phyloP scores from a whole-genome alignment of 2,113 vertebrate genomes.

The Alosa alosa region DNA sequence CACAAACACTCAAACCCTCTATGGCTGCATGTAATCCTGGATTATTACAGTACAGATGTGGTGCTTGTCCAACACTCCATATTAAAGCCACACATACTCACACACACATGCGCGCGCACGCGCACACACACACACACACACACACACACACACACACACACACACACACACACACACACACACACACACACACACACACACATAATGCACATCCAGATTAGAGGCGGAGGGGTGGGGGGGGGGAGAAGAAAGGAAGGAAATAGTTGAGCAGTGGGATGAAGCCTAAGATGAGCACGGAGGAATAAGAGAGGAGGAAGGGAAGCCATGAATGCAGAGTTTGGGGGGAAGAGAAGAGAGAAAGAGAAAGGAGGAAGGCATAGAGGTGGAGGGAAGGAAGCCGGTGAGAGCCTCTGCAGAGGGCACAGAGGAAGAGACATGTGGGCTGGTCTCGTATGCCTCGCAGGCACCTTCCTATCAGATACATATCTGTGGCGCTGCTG shows the following conservation, averaged over 20 bases:
- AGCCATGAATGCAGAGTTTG: slow-evolving; percentile 53
- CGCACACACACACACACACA: background rate
- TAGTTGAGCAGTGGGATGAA: slow-evolving; percentile 35
- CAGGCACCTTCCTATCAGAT: slow-evolving; percentile 33
- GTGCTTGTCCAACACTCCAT: slow-evolving; percentile 41
- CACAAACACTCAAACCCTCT: slow-evolving; percentile 23
- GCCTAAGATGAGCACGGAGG: slow-evolving; percentile 41
- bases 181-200: slow-evolving; percentile 22
- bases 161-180: slow-evolving; percentile 18
- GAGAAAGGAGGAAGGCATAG: background rate
- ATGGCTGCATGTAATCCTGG: slow-evolving; percentile 63
- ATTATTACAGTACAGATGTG: slow-evolving; percentile 56
- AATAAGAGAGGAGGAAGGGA: slow-evolving; percentile 47
- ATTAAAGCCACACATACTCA: slow-evolving; percentile 36
- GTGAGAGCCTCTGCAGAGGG: background rate
- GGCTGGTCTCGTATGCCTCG: background rate
- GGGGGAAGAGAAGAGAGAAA: background rate
- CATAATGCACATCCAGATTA: slow-evolving; percentile 23
- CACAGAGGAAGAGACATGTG: slow-evolving; percentile 3
- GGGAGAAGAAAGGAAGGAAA: slow-evolving; percentile 16
- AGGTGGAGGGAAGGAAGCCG: background rate
- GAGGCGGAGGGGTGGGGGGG: background rate
- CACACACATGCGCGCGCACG: slow-evolving; percentile 38
- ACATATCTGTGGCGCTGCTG: slow-evolving; percentile 37
- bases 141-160: slow-evolving; percentile 15